Percentiles rank a stretch among this genome's conserved stretches.
These are phyloP conservation scores for Melanotaenia parkinsoni DNA, from an alignment of 2,797 vertebrate genomes.

Conservation along the genomic window DNA sequence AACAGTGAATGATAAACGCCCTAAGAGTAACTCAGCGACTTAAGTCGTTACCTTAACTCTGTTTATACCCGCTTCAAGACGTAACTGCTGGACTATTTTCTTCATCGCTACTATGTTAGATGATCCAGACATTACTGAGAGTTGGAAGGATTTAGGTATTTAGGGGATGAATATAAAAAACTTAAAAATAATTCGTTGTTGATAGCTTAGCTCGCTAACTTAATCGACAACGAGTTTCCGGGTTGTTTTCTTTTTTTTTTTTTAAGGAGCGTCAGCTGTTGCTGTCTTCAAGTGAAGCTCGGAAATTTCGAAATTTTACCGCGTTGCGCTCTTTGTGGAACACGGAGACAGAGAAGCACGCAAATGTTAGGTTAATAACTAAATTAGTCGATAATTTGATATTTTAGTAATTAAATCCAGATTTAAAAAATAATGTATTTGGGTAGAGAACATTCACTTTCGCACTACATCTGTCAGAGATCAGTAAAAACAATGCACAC, in stretches of 20 bases:
- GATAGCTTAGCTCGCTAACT: slow-evolving; percentile 25
- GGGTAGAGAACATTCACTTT: background rate
- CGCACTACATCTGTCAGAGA: no score
- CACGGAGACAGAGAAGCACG: background rate
- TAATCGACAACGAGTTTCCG: slow-evolving; percentile 61
- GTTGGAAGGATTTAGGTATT: background rate
- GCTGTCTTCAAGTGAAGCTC: slow-evolving; percentile 30
- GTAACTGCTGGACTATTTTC: slow-evolving; percentile 92
- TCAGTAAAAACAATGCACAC: background rate
- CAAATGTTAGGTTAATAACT: background rate
- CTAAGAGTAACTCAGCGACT: background rate
- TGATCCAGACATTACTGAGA: slow-evolving; percentile 86
- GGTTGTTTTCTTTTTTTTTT: slow-evolving; percentile 24
- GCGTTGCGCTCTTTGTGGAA: background rate
- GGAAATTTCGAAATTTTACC: background rate
- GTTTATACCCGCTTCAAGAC: slow-evolving; percentile 90
- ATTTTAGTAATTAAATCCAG: accelerated
- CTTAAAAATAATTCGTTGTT: background rate
- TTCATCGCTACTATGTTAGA: slow-evolving; percentile 90
- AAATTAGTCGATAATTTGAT: background rate
- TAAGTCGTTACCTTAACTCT: slow-evolving; percentile 87
- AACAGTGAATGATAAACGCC: slow-evolving; percentile 31
- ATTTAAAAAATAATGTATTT: background rate
- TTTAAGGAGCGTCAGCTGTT: slow-evolving; percentile 21
- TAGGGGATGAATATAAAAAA: background rate